phyloP scores from a whole-genome alignment of 2,113 vertebrate genomes.

The Peromyscus polionotus region DNA sequence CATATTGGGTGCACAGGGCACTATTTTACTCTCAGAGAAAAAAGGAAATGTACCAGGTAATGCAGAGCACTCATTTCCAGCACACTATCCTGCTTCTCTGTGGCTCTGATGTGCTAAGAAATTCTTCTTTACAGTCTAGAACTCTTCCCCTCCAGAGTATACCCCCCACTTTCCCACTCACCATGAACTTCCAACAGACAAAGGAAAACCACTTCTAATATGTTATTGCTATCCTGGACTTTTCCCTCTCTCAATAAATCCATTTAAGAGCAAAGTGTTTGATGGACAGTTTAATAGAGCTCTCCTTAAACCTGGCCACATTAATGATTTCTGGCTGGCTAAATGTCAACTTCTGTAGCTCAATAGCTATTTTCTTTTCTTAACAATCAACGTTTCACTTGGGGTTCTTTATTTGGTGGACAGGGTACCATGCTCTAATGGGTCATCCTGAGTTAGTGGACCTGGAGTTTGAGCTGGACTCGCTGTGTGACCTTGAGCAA shows the following conservation, averaged over 20 bases:
- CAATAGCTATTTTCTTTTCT: constrained; percentile 74
- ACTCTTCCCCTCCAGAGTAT: constrained; percentile 52
- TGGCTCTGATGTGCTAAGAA: not conserved
- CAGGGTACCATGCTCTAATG: constrained; percentile 39
- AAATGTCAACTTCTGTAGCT: constrained; percentile 78
- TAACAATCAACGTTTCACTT: constrained; percentile 60
- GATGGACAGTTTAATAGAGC: constrained; percentile 87
- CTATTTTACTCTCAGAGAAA: not conserved
- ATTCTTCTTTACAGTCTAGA: constrained; percentile 39
- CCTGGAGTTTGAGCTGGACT: constrained; percentile 53
- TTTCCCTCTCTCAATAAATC: constrained; percentile 86
- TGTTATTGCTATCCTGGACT: constrained; percentile 76
- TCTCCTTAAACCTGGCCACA: constrained; percentile 85
- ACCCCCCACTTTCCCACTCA: constrained; percentile 70
- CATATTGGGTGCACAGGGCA: not conserved
- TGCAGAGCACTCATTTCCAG: not conserved
- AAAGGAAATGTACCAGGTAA: not conserved
- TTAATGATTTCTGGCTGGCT: constrained; percentile 86
- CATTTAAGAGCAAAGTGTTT: constrained; percentile 84
- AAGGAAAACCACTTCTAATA: constrained; percentile 68
- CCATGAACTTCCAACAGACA: constrained; percentile 56
- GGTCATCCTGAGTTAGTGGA: constrained; percentile 61
- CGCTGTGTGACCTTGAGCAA: constrained; percentile 58
- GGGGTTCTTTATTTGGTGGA: constrained; percentile 53
- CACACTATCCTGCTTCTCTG: not conserved